Evolutionary conservation across 2,797 vertebrate genomes (phyloP), one percentile per base, ranked within the genome.

Genomic region (Lepidocolaptes lacrymiger): DNA sequence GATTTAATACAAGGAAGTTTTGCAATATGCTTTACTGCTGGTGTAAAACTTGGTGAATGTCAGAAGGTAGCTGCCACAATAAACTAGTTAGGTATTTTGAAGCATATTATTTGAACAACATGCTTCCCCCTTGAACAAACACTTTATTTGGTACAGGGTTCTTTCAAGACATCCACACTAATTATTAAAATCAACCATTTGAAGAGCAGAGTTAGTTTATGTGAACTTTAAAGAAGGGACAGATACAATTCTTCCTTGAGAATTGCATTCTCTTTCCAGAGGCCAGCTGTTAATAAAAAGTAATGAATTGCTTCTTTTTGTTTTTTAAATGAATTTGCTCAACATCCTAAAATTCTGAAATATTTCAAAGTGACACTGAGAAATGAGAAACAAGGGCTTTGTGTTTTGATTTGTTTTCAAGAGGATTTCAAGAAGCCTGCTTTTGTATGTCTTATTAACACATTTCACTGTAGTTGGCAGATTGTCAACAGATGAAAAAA

Each of bases 1-100:
- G 91, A 91, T 96, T 96, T 96, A 92, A 96, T 85, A 95, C 54
- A 74, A 95, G 97, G 96, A 97, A 97, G 91, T 98, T 97, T 98
- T 97, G 97, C 97, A 98, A 97, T 79, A 74, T 59, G 76, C 92
- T 97, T 98, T 97, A 97, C 92, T 97, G 88, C 78, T 87, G 80
- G 73, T 97, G 64, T 95, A 94, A 84, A 96, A 75, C 67, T 95
- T 55, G 27, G 69, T 81, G 88, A 93, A 64, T 64, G 74, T 96
- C 95, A 92, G 75, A 96, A 89, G 74, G 77, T 88, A 97, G 89
- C 75, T 91, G 48, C 83, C n/a, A 43, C 8, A 48, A 96, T 94
- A 75, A 62, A 69, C 64, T 71, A 52, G 49, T 93, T 88, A 89
- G 73, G 63, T 89, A 56, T 76, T 52, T 7, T 30, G 62, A 54